These are phyloP conservation scores for Drosophila fungiperda DNA, from an alignment of 2,888 invertebrate genomes.

Conservation along the genomic window DNA sequence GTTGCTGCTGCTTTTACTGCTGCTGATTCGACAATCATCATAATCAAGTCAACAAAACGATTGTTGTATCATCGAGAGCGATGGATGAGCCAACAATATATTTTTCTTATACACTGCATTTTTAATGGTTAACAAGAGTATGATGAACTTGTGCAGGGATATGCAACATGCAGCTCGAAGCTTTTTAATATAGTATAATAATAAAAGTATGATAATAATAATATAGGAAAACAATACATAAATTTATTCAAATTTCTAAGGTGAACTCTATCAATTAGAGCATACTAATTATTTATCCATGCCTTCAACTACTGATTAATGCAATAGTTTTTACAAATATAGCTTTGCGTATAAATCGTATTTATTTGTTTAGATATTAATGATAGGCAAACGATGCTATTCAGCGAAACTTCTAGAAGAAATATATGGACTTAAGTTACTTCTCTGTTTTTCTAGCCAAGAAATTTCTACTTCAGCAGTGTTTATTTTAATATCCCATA, in stretches of 20 bases:
- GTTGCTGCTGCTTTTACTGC: neutral
- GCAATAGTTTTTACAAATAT: no score
- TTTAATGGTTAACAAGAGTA: neutral
- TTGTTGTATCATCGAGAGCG: conserved; percentile 13
- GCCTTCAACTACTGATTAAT: no score
- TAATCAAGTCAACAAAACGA: conserved; percentile 49
- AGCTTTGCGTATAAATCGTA: no score
- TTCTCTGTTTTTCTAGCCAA: no score
- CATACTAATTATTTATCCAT: no score
- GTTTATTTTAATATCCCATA: neutral
- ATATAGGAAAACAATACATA: neutral
- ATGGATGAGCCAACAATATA: conserved; percentile 5
- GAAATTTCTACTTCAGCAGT: neutral
- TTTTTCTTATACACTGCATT: conserved; percentile 3
- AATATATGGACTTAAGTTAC: no score
- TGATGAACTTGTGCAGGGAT: neutral
- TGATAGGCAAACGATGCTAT: no score
- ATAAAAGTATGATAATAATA: neutral
- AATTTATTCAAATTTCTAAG: no score
- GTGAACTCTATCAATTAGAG: no score
- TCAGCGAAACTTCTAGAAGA: no score
- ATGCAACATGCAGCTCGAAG: neutral
- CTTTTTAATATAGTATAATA: neutral
- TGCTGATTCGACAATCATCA: conserved; percentile 42
- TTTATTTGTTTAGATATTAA: no score